Conservation (phyloP, 2,797 vertebrate species). For the Loriculus beryllinus region DNA sequence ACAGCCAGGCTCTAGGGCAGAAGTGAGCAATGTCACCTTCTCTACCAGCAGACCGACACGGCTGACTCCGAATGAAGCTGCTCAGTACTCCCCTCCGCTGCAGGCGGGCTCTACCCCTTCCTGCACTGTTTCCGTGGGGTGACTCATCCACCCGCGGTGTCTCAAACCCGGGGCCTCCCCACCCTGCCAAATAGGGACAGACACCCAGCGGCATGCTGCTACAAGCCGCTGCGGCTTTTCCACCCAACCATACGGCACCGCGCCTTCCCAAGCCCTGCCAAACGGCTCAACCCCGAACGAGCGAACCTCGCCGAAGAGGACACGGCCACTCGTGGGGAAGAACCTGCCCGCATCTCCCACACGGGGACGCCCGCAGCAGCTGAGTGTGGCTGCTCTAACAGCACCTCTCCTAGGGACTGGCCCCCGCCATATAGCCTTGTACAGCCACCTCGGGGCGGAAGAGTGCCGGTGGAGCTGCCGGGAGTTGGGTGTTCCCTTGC, state of each 20-base stretch:
- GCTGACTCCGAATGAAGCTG: accelerated
- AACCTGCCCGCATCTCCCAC: neutral
- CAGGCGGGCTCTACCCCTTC: neutral
- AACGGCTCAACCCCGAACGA: neutral
- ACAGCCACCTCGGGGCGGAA: neutral
- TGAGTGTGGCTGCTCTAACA: accelerated
- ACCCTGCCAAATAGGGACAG: accelerated
- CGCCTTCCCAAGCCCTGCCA: neutral
- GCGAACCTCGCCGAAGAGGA: accelerated
- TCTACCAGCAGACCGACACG: accelerated
- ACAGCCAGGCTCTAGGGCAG: accelerated
- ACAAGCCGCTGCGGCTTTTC: neutral
- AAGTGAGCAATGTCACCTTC: accelerated
- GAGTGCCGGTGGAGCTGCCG: neutral
- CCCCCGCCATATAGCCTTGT: no score
- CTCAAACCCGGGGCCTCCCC: neutral
- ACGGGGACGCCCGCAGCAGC: neutral
- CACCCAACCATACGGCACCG: neutral
- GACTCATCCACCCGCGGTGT: neutral
- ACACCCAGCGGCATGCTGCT: neutral
- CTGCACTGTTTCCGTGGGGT: neutral
- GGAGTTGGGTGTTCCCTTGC: neutral
- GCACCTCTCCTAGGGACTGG: accelerated
- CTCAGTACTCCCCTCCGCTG: no score
- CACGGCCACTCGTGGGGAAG: accelerated